Conservation (phyloP, 1,140 invertebrate genomes). For the Dufourea novaeangliae region DNA sequence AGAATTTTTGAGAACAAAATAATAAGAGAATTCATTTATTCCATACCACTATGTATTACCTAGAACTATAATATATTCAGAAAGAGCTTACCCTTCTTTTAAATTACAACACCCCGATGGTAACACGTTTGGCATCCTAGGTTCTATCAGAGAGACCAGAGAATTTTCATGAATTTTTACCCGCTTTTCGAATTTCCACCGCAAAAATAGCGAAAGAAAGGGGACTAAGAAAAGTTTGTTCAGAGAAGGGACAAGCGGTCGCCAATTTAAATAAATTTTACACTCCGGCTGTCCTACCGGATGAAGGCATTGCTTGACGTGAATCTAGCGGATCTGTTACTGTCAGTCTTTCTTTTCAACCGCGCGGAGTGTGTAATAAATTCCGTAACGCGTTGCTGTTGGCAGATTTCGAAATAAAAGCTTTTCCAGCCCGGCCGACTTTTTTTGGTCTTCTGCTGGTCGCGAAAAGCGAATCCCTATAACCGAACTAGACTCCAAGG, state of each 20-base stretch:
- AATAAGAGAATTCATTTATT: no score
- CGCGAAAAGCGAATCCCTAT: background rate
- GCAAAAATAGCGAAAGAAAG: background rate
- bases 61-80: no score
- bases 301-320: background rate
- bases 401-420: background rate
- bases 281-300: background rate
- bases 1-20: no score
- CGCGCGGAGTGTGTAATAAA: conserved; percentile 13
- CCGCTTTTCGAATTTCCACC: background rate
- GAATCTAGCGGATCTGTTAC: conserved; percentile 22
- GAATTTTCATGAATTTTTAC: no score
- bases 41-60: no score
- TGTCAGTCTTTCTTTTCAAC: background rate
- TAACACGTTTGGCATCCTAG: no score
- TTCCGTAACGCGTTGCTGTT: background rate
- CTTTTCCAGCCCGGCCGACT: background rate
- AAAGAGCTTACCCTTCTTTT: no score
- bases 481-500: no score
- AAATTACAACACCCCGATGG: no score
- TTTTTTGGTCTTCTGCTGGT: background rate
- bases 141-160: no score
- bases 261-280: conserved; percentile 29
- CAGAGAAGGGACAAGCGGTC: background rate
- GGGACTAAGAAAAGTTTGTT: background rate